These are phyloP conservation scores for Siniperca chuatsi DNA, from an alignment of 2,113 vertebrate genomes.

Conservation along the genomic window DNA sequence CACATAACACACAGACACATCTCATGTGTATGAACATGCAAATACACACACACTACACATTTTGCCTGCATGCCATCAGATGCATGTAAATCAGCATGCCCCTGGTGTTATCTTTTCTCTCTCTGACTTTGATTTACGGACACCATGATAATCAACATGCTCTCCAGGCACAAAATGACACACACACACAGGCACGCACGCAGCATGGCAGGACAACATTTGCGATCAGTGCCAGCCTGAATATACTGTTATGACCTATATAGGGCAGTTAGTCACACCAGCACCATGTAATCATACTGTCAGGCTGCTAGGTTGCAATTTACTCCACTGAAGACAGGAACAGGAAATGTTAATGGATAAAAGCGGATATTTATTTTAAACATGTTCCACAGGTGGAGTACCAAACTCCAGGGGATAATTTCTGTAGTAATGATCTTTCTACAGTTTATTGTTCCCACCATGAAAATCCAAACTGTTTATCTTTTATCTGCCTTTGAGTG, in stretches of 20 bases:
- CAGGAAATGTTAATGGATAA: constrained; percentile 12
- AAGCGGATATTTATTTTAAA: constrained; percentile 30
- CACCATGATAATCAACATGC: not conserved
- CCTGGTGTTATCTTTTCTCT: not conserved
- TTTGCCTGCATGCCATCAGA: not conserved
- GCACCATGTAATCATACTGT: constrained; percentile 44
- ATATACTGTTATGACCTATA: constrained; percentile 50
- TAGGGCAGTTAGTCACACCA: constrained; percentile 52
- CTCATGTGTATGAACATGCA: not conserved
- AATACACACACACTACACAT: not conserved
- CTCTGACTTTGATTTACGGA: not conserved
- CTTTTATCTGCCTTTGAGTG: not conserved
- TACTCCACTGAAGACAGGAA: not conserved
- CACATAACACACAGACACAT: not conserved
- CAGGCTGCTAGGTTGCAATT: constrained; percentile 27
- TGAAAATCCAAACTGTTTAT: not conserved
- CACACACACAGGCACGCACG: not conserved
- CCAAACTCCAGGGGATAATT: not conserved
- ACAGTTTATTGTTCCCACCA: not conserved
- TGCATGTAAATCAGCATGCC: not conserved
- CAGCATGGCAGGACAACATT: constrained; percentile 14
- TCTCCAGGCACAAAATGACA: not conserved
- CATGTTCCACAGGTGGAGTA: not conserved
- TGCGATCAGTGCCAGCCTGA: constrained; percentile 12
- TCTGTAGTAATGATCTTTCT: not conserved